A percentile compares a stretch with the other conserved stretches of the same genome.
phyloP scores from a whole-genome alignment of 1,140 invertebrate species.

The Helicoverpa zea region DNA sequence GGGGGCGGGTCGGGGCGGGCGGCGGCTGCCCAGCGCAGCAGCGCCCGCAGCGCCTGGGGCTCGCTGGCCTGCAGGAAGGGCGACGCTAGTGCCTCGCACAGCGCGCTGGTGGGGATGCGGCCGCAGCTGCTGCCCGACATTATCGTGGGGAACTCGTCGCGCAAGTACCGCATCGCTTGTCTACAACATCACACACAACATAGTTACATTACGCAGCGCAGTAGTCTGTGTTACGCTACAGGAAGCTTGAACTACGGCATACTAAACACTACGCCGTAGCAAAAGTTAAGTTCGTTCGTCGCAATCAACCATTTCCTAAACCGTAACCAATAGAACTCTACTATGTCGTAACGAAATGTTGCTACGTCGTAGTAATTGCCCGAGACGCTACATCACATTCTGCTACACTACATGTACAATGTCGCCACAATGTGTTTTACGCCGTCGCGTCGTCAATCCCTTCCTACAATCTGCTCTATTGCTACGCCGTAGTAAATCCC shows the following conservation, averaged over 20 bases:
- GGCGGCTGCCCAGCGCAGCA: conserved; percentile 96
- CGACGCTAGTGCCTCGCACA: conserved; percentile 93
- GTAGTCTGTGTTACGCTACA: too few species aligned
- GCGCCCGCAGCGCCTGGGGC: conserved; percentile 94
- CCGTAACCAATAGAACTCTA: too few species aligned
- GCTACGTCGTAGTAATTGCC: background rate
- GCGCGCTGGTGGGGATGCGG: conserved; percentile 93
- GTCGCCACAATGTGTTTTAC: too few species aligned
- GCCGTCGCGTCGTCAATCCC: too few species aligned
- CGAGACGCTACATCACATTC: too few species aligned
- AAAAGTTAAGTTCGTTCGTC: too few species aligned
- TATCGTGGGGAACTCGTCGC: conserved; percentile 95
- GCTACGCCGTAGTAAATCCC: background rate
- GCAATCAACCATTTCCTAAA: too few species aligned
- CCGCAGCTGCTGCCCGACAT: conserved; percentile 89
- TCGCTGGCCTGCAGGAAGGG: conserved; percentile 97
- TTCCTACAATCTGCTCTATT: background rate
- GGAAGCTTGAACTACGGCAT: too few species aligned
- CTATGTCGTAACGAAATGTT: too few species aligned
- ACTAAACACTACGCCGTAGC: too few species aligned
- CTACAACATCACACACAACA: conserved; percentile 57
- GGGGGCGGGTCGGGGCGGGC: conserved; percentile 91
- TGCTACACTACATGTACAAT: too few species aligned
- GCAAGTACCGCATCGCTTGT: conserved; percentile 91
- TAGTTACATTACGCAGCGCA: too few species aligned